phyloP scores from a whole-genome alignment of 2,888 invertebrate genomes.

The Aleiodes alternator region DNA sequence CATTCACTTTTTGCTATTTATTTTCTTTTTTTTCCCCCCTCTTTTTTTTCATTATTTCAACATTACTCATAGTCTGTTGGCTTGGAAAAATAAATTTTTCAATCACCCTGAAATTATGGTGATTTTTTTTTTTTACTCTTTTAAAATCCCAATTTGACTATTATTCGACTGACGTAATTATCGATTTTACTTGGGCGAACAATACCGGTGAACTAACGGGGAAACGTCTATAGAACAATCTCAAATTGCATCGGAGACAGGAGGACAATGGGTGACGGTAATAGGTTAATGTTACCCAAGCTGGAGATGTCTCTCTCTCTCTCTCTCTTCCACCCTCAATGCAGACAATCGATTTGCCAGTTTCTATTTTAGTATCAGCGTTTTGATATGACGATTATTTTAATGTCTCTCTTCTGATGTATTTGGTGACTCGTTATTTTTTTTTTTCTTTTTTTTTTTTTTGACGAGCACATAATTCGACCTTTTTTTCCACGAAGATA shows the following conservation, averaged over 20 bases:
- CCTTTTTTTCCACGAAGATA: constrained; percentile 1
- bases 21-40: constrained; percentile 18
- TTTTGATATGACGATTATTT: background rate
- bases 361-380: constrained; percentile 8
- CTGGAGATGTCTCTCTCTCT: constrained; percentile 19
- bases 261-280: constrained; percentile 54
- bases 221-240: constrained; percentile 48
- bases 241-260: constrained; percentile 57
- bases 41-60: constrained; percentile 24
- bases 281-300: constrained; percentile 57
- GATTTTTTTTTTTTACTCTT: background rate
- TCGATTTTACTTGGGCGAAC: constrained; percentile 36
- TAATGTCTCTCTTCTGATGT: background rate
- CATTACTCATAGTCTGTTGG: too few species aligned
- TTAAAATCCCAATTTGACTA: constrained; percentile 6
- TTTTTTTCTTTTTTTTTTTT: background rate
- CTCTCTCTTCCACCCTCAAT: background rate
- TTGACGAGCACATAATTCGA: constrained; percentile 2
- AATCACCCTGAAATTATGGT: too few species aligned
- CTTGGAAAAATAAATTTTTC: too few species aligned
- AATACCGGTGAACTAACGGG: constrained; percentile 33
- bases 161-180: constrained; percentile 33
- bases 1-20: constrained; percentile 7
- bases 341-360: constrained; percentile 32
- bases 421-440: background rate